Conservation (phyloP, 2,888 invertebrate genomes). For the Rhaphigaster nebulosa region DNA sequence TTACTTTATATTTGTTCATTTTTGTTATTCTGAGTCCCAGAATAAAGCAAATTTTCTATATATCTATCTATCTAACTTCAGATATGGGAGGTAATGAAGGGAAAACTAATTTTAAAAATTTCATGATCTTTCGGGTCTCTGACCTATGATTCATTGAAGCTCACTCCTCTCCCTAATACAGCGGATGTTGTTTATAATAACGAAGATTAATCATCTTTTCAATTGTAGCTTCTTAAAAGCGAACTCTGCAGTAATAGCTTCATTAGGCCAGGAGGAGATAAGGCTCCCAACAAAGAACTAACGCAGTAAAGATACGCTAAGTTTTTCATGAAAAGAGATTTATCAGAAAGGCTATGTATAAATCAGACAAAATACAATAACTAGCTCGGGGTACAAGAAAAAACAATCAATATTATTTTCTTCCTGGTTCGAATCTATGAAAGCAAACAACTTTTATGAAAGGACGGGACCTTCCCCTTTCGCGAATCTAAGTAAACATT, state of each 20-base stretch:
- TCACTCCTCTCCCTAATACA: background rate
- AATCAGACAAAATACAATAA: background rate
- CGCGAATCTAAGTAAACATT: background rate
- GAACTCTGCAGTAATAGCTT: background rate
- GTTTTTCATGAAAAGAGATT: background rate
- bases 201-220: conserved; percentile 23
- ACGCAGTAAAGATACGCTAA: background rate
- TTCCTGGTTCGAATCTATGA: conserved; percentile 1
- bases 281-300: background rate
- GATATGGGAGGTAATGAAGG: background rate
- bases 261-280: background rate
- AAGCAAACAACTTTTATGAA: conserved; percentile 35
- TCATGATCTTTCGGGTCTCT: background rate
- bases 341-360: background rate
- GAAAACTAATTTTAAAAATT: background rate
- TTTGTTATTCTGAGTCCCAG: no score
- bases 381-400: background rate
- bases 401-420: conserved; percentile 16
- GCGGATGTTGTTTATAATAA: background rate
- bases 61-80: no score
- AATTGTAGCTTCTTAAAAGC: background rate
- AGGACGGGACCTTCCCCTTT: background rate
- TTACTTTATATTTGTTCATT: no score
- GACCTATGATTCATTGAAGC: background rate
- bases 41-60: no score